Base-by-base conservation (phyloP, 2,797 vertebrate species). In the Microcaecilia unicolor region DNA sequence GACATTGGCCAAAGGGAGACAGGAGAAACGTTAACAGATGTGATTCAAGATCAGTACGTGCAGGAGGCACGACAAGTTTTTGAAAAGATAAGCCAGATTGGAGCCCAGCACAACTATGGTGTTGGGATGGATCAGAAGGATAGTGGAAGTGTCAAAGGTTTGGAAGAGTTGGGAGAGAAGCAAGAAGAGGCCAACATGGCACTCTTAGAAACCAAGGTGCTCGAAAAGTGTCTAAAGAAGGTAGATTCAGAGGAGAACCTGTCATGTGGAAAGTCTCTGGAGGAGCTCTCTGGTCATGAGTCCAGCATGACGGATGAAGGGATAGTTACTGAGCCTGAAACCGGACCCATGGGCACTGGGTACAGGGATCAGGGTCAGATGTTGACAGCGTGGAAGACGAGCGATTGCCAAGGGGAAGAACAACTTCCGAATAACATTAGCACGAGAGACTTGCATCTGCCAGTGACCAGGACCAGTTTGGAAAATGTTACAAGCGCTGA, bases 11-110 rank as follows among this genome's bases (percentile, higher is more conserved):
- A 51, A 65, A 53, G 4, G n/a, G 48, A 44, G 20, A 82, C 80
- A 1, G 64, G 75, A 9, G 86, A 86, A 15, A 47, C 55, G 18
- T 65, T 88, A 48, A 85, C 88, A 1, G 44, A 83, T 5, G 63
- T 86, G 6, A 48, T 93, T 44, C 87, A 92, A 58, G 93, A 97
- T 54, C 85, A 80, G 37, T 97, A 97, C 28, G 80, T 91, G 30
- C 90, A 91, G 55, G 95, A 99, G 71, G 95, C 93, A 1, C 84
- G 87, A 40, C 91, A 96, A 64, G 94, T 98, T 28, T 97, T 98
- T 34, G 86, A 81, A 64, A 93, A 98, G 55, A 98, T 98, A 60
- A 93, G 89, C 56, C 88, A 84, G 51, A 98, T 98, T 80, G 78
- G 80, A 31, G 83, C 78, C 7, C 80, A 80, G 50, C 81, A 87